These are phyloP conservation scores for Microchirus variegatus DNA, from an alignment of 2,797 vertebrate genomes.

Conservation along the genomic window DNA sequence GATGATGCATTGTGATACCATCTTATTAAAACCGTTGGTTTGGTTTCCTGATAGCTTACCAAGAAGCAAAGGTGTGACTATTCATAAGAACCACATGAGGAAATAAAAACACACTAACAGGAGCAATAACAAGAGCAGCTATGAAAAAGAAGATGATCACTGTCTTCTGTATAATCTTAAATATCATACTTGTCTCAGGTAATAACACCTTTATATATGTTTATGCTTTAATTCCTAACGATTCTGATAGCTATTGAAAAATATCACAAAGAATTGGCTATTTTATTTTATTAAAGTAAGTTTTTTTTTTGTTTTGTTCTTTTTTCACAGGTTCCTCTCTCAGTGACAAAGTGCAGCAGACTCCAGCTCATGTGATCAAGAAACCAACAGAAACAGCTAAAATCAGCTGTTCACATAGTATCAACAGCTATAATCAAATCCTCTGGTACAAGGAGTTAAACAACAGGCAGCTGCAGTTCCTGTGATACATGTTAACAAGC, in stretches of 20 bases:
- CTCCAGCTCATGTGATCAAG: too few relatives aligned
- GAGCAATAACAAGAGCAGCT: not conserved
- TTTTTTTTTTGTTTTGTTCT: too few relatives aligned
- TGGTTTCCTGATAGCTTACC: too few relatives aligned
- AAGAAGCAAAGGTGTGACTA: too few relatives aligned
- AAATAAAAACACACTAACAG: not conserved
- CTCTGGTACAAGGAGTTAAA: constrained; percentile 61
- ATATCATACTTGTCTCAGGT: not conserved
- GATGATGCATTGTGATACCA: not conserved
- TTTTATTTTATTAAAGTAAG: not conserved
- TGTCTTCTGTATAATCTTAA: not conserved
- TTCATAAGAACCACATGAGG: not conserved
- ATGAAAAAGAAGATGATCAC: not conserved
- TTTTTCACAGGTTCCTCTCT: constrained; percentile 12
- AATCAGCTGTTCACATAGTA: constrained; percentile 46
- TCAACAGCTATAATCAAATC: constrained; percentile 28
- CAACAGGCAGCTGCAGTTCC: constrained; percentile 19
- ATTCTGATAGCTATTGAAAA: too few relatives aligned
- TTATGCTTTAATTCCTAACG: too few relatives aligned
- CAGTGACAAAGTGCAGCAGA: constrained; percentile 21
- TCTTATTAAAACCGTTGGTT: not conserved
- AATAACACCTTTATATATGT: not conserved
- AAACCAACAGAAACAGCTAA: not conserved
- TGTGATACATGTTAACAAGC: constrained; percentile 29
- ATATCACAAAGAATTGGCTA: too few relatives aligned